These are phyloP conservation scores for Seira ritae DNA, from an alignment of 2,888 invertebrate species.

Conservation along the genomic window DNA sequence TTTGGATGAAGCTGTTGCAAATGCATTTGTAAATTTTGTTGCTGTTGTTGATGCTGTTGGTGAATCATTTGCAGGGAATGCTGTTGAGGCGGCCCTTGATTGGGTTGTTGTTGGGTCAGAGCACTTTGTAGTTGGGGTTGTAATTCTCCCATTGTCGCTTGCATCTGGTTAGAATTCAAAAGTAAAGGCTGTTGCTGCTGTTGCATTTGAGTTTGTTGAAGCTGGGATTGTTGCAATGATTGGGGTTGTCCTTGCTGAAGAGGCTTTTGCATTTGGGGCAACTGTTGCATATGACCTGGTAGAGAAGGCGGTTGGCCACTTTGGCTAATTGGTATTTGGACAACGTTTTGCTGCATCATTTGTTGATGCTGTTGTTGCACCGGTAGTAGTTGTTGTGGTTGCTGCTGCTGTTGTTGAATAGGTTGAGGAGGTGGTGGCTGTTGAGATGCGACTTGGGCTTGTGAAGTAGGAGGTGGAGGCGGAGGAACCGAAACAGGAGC, in stretches of 20 bases:
- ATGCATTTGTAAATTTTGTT: constrained; percentile 36
- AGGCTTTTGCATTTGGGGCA: neutral
- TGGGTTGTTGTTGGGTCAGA: constrained; percentile 1
- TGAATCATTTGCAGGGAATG: constrained; percentile 23
- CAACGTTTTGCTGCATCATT: constrained; percentile 9
- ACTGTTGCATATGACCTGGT: neutral
- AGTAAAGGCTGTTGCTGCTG: constrained; percentile 54
- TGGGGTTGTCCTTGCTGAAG: neutral
- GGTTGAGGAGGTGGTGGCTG: constrained; percentile 22
- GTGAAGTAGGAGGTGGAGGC: neutral
- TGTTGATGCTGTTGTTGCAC: constrained; percentile 50
- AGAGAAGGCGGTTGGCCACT: too few species aligned
- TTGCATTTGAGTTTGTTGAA: constrained; percentile 45
- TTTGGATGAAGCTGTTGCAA: constrained; percentile 24
- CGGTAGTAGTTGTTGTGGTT: constrained; percentile 50
- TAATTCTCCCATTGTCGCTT: neutral
- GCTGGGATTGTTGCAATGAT: constrained; percentile 34
- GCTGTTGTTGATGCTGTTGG: constrained; percentile 30
- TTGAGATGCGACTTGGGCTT: neutral
- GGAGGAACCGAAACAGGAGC: constrained; percentile 10
- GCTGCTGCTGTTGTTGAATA: constrained; percentile 23
- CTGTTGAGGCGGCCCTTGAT: neutral
- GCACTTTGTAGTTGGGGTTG: constrained; percentile 16
- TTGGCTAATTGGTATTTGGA: neutral
- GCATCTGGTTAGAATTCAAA: neutral